phyloP scores from a whole-genome alignment of 2,113 vertebrate genomes.

The Lipotes vexillifer region DNA sequence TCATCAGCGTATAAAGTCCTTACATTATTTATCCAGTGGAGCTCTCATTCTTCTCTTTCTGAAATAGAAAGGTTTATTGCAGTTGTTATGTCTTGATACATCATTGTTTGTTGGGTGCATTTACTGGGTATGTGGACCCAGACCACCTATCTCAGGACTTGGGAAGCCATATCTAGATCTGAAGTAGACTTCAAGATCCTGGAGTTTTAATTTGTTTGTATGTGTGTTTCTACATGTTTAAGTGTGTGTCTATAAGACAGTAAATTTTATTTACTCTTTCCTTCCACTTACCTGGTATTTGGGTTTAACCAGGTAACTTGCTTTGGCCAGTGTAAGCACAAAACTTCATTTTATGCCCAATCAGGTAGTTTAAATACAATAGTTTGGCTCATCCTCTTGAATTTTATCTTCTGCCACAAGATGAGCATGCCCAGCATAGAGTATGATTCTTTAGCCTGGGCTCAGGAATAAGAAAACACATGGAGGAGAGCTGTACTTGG shows the following conservation, averaged over 20 bases:
- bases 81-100: background rate
- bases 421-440: background rate
- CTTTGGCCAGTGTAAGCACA: background rate
- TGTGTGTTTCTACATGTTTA: background rate
- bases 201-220: background rate
- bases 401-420: background rate
- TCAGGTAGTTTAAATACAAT: background rate
- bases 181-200: background rate
- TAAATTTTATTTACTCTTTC: background rate
- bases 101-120: background rate
- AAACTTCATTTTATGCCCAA: background rate
- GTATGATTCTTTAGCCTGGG: background rate
- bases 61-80: background rate
- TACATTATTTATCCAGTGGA: background rate
- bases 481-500: background rate
- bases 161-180: background rate
- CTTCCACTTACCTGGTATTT: background rate
- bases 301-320: background rate
- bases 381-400: background rate
- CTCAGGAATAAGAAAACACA: background rate
- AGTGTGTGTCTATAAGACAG: background rate
- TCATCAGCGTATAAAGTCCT: background rate
- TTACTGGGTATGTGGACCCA: background rate
- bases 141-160: background rate
- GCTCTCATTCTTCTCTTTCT: background rate